Evolutionary conservation across 37 sponge, comb jelly and placozoan genomes (phyloP).

Genomic region (Aphrocallistes beatrix): DNA sequence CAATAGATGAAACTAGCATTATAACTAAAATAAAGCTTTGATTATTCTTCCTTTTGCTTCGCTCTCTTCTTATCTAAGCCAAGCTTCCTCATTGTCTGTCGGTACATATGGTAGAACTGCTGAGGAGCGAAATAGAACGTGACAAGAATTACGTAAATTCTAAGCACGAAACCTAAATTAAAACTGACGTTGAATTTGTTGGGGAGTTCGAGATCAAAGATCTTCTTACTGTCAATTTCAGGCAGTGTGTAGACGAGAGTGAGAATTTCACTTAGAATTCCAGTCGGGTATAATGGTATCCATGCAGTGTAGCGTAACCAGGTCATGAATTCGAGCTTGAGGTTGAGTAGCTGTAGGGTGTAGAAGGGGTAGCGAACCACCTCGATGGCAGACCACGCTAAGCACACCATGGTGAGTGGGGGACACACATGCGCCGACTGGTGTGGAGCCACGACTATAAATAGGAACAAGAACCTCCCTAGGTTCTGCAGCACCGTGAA

Average conservation of each 20-base stretch:
- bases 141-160: not conserved
- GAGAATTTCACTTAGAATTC: constrained; percentile 54
- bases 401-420: constrained; percentile 47
- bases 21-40: no score
- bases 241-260: not conserved
- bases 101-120: not conserved
- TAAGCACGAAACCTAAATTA: not conserved
- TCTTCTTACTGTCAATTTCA: not conserved
- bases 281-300: constrained; percentile 84
- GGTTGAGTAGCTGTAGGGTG: constrained; percentile 43
- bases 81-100: not conserved
- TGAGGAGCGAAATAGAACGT: not conserved
- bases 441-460: constrained; percentile 31
- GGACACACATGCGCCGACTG: constrained; percentile 41
- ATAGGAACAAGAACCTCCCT: constrained; percentile 52
- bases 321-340: constrained; percentile 42
- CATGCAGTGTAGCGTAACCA: constrained; percentile 86
- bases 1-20: no score
- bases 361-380: constrained; percentile 81
- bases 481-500: constrained; percentile 28
- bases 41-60: not conserved
- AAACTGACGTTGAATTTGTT: not conserved
- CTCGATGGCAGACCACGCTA: constrained; percentile 62
- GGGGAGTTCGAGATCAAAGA: not conserved
- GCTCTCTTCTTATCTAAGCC: not conserved